Conservation (phyloP, 2,888 invertebrate genomes). For the Strigamia crassipes region DNA sequence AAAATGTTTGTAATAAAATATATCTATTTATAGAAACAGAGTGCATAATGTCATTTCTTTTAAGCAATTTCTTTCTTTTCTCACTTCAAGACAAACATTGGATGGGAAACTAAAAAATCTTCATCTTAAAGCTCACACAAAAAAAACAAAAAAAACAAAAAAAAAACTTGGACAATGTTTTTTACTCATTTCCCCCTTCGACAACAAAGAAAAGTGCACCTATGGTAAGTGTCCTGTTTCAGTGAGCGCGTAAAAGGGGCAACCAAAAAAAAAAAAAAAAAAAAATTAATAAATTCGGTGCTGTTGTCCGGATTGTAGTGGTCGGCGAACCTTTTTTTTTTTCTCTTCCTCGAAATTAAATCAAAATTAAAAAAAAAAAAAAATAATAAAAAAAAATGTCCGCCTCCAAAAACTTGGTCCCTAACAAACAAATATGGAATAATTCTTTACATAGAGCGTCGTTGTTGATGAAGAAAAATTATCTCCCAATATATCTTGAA, state of each 20-base stretch:
- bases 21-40: constrained; percentile 49
- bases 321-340: neutral
- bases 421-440: constrained; percentile 43
- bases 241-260: constrained; percentile 44
- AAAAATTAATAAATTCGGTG: neutral
- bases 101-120: constrained; percentile 42
- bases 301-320: constrained; percentile 36
- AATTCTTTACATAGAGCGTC: neutral
- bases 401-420: constrained; percentile 45
- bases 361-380: neutral
- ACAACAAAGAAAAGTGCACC: constrained; percentile 48
- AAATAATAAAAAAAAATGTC: neutral
- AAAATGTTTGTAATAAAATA: constrained; percentile 49
- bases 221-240: constrained; percentile 41
- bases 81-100: constrained; percentile 40
- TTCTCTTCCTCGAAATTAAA: neutral
- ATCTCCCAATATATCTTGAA: neutral
- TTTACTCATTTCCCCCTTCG: constrained; percentile 9
- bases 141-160: no score
- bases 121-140: constrained; percentile 33
- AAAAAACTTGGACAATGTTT: constrained; percentile 29
- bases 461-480: constrained; percentile 5
- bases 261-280: neutral
- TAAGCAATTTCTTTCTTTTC: neutral
- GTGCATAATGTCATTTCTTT: constrained; percentile 48